Base-by-base conservation (phyloP, 1,140 invertebrate species). In the Scaptodrosophila lebanonensis region DNA sequence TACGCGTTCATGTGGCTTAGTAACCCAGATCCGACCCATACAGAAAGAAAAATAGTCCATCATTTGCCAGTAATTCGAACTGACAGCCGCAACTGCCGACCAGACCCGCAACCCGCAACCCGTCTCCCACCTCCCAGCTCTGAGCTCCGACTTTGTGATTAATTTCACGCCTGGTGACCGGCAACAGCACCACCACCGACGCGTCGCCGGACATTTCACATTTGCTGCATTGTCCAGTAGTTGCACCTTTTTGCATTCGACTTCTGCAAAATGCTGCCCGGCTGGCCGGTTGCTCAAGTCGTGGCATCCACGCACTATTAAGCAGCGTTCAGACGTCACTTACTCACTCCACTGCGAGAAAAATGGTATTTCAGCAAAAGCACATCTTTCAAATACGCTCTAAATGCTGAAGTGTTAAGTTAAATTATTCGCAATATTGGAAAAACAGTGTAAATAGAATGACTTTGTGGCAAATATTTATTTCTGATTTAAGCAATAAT, bases 261-360 rank as follows among this genome's bases (percentile, higher is more conserved):
- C 45, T 49, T 45, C 51, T 56, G 57, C 61, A 60, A 42, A 20
- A 27, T 30, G 35, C 15, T 49, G 27, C 29, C 57, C 45, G 49
- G n/a, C n/a, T n/a, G n/a, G n/a, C n/a, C 38, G 43, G 67, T 82
- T 76, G 53, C 71, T 54, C 32, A 66, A 67, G 53, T 25, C 40
- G 65, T 57, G 51, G 70, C 70, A 73, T 58, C 53, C 58, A 76
- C 65, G 75, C 73, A 82, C 66, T 82, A 79, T 79, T 82, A 79
- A 77, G 69, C 73, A 77, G 68, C 68, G n/a, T n/a, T n/a, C n/a
- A n/a, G n/a, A n/a, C 68, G 72, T 20, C 56, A 33, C 39, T 60
- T 17, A 51, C 47, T 52, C 64, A 58, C 36, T 39, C 52, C 40
- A 42, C 8, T 30, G 18, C 13, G 27, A 48, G 17, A 63, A 70